Evolutionary conservation across 2,113 vertebrate genomes (phyloP), one percentile per base, ranked within the genome.

Genomic region (Psammodynastes pulverulentus): DNA sequence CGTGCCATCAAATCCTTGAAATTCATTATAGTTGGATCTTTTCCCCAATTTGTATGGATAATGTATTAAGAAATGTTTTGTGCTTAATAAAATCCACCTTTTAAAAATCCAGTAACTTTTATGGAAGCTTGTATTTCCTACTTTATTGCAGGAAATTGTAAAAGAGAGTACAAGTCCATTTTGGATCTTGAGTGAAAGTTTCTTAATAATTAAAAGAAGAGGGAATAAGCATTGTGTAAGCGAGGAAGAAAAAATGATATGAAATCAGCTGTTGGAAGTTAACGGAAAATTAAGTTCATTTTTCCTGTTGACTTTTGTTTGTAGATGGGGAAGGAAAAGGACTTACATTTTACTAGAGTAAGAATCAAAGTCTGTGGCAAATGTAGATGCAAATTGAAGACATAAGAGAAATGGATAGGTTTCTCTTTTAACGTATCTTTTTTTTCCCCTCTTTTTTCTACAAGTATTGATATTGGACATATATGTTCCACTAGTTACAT

Each of bases 41-140:
- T 97, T 97, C 97, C 96, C 79, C 34, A 97, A 96, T 97, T 98
- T 98, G 97, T 98, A 97, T 97, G 96, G 96, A 97, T 98, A 98
- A 97, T 97, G 97, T 98, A 97, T 98, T 97, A 97, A 98, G 97
- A 98, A 91, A 97, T 98, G 96, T 97, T 97, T 92, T 97, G 97
- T 98, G 97, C 96, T 97, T 97, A 98, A 97, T 98, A 97, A 98
- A 98, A 97, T 95, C 90, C 95, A 97, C 97, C 97, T 98, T 98
- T 97, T 97, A 95, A 97, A 97, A 97, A 96, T 95, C 93, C 93
- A 94, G 96, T 93, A 46, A 29, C 85, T n/a, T 79, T 92, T 88
- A 88, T 67, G 91, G 34, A 88, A 53, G 72, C 24, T 91, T 93
- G 3, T 89, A 9, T 94, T 93, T 90, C 5, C 91, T n/a, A 58